Evolutionary conservation across 92 coral and sea anemone genomes (phyloP).

Genomic region (Palythoa caribaeorum): DNA sequence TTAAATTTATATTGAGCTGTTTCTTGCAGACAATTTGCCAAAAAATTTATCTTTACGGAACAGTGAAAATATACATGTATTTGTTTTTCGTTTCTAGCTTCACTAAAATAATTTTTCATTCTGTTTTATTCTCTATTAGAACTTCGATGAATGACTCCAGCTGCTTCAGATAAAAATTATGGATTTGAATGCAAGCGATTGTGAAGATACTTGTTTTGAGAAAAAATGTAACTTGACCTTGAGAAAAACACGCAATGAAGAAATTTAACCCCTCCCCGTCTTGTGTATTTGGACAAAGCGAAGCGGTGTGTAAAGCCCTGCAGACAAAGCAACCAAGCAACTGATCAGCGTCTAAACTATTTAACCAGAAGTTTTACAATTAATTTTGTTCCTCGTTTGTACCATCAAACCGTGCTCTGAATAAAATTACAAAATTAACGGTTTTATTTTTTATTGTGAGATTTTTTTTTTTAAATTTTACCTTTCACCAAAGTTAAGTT

Average conservation of each 20-base stretch:
- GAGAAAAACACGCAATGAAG: background rate
- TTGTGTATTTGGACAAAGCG: constrained; percentile 9
- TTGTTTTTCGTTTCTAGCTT: background rate
- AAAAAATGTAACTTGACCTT: background rate
- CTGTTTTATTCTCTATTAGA: background rate
- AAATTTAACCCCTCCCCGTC: background rate
- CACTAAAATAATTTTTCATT: background rate
- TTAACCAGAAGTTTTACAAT: background rate
- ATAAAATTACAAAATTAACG: background rate
- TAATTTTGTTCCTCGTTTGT: background rate
- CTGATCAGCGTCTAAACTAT: constrained; percentile 1
- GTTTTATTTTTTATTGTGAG: background rate
- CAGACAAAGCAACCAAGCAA: constrained; percentile 5
- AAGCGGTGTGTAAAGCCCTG: too few relatives aligned
- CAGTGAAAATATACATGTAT: too few relatives aligned
- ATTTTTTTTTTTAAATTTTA: background rate
- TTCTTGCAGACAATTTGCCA: background rate
- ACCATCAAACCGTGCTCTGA: constrained; percentile 5
- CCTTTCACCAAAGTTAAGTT: background rate
- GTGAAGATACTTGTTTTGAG: background rate
- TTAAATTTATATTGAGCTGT: background rate
- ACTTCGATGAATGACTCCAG: background rate
- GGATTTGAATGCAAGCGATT: background rate
- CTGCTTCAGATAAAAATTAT: background rate
- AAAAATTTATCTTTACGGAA: background rate